Base-by-base conservation (phyloP, 2,797 vertebrate species). In the Luscinia luscinia region DNA sequence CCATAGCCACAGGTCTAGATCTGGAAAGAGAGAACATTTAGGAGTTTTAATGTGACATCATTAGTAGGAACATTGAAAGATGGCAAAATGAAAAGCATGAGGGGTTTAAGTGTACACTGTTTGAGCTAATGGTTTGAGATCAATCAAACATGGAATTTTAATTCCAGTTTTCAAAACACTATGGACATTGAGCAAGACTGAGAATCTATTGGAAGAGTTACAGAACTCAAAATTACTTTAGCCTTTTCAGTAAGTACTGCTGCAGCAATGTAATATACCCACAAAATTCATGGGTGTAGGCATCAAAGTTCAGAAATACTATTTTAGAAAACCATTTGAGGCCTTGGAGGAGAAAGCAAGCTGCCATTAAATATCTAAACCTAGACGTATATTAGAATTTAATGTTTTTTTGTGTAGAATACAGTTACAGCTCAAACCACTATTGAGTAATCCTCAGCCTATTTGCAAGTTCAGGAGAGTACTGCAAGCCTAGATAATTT, bases 141-240 rank as follows among this genome's bases (percentile, higher is more conserved):
- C 23, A 68, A 38, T 21, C 26, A 78, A 70, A 80, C 5, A 68
- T 2, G 10, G 27, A 64, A 69, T 87, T 87, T 78, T 22, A 74
- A 77, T 75, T 67, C n/a, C 38, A 46, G 27, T 54, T 85, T 72
- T 80, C 49, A 91, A 72, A 80, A 85, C 12, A n/a, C 20, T 49
- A 24, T 0, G 2, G 34, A 63, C 1, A 1, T 3, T 30, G 4
- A 40, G 21, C 12, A 87, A 30, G 20, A 51, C 23, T 77, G 27
- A 83, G 34, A 9, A 32, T 59, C 49, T 52, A 30, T 0, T 36
- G 11, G 18, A 69, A 86, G 58, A 78, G 22, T 28, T 26, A 43
- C 6, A 66, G 26, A 54, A 43, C 18, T 68, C 17, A 40, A 22
- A 19, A 49, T 23, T 34, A 34, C 28, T 85, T 55, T 2, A 76